Percentiles rank a stretch among this genome's conserved stretches.
Evolutionary conservation across 2,888 invertebrate genomes (phyloP).

Genomic region (Leptura quadrifasciata): DNA sequence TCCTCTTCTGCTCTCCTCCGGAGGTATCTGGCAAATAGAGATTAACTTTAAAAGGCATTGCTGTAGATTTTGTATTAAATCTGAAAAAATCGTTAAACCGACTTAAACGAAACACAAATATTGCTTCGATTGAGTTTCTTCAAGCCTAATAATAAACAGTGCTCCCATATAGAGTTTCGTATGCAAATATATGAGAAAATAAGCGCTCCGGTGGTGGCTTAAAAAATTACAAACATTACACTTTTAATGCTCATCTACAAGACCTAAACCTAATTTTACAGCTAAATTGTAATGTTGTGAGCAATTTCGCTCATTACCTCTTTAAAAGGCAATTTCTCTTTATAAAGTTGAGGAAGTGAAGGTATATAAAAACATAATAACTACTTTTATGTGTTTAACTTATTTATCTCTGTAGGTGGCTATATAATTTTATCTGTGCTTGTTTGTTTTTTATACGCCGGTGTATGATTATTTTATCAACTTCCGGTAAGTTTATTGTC

Average conservation of each 20-base stretch:
- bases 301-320: conserved; percentile 35
- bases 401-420: conserved; percentile 57
- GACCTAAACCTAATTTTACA: conserved; percentile 27
- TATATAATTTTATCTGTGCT: conserved; percentile 54
- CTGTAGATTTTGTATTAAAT: too few species aligned
- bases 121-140: too few species aligned
- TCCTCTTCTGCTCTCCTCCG: too few species aligned
- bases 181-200: too few species aligned
- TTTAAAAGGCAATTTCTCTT: conserved; percentile 41
- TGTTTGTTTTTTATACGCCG: conserved; percentile 48
- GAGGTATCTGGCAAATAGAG: too few species aligned
- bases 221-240: conserved; percentile 29
- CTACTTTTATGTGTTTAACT: conserved; percentile 55
- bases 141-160: too few species aligned
- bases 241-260: conserved; percentile 3
- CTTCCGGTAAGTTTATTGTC: conserved; percentile 54
- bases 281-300: conserved; percentile 39
- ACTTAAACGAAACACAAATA: too few species aligned
- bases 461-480: conserved; percentile 55
- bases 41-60: too few species aligned
- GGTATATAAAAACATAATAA: conserved; percentile 52
- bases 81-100: too few species aligned
- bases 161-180: too few species aligned
- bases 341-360: conserved; percentile 37
- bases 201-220: background rate